These are phyloP conservation scores for Amazona finschi DNA, from an alignment of 2,797 vertebrate genomes.

Conservation along the genomic window DNA sequence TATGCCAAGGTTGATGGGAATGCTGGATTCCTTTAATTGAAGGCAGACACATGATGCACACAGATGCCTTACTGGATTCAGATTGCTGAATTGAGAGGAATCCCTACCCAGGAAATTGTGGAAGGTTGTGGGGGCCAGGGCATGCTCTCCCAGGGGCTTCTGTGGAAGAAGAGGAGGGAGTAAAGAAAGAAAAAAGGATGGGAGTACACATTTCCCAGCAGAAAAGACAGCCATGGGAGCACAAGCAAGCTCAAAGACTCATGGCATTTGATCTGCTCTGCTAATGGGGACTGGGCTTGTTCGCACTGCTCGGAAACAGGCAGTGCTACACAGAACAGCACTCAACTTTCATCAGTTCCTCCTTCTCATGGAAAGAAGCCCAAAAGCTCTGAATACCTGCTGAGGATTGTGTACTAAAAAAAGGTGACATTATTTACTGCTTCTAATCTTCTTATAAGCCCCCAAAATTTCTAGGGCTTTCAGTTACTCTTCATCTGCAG, in stretches of 20 bases:
- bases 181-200: not conserved
- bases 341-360: not conserved
- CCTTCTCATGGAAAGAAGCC: not conserved
- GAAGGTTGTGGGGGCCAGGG: fast-evolving
- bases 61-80: not conserved
- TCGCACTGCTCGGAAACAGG: not conserved
- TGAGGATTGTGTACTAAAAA: not conserved
- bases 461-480: not conserved
- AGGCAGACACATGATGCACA: not conserved
- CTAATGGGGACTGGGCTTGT: not conserved
- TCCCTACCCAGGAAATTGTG: not conserved
- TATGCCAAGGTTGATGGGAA: not conserved
- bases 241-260: not conserved
- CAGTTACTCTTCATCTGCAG: not conserved
- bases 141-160: not conserved
- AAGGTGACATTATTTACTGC: not conserved
- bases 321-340: not conserved
- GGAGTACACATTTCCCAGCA: not conserved
- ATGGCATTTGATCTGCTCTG: not conserved
- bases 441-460: not conserved
- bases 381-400: not conserved
- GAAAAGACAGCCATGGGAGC: not conserved
- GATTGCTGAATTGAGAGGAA: not conserved
- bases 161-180: not conserved
- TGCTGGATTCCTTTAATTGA: not conserved